These are phyloP conservation scores for Adelphocoris suturalis DNA, from an alignment of 2,888 invertebrate species.

Conservation along the genomic window DNA sequence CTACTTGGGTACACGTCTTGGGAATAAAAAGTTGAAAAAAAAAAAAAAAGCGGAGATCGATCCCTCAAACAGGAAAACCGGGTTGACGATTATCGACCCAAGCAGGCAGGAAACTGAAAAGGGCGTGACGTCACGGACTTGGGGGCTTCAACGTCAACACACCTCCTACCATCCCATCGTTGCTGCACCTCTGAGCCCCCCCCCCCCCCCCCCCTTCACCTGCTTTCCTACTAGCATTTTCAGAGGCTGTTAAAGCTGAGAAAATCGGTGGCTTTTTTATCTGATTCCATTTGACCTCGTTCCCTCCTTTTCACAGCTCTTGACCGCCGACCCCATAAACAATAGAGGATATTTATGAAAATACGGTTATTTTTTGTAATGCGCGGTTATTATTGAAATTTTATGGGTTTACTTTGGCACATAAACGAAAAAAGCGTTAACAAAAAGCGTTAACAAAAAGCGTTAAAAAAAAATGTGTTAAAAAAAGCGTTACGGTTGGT, in stretches of 20 bases:
- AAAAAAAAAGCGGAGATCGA: background rate
- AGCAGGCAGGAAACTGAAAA: background rate
- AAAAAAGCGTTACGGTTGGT: too few species aligned
- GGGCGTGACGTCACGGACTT: background rate
- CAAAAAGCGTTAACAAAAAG: too few species aligned
- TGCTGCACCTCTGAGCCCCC: too few species aligned
- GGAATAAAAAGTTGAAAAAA: too few species aligned
- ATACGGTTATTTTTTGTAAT: too few species aligned
- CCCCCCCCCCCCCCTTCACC: background rate
- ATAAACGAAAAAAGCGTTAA: too few species aligned
- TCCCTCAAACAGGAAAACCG: background rate
- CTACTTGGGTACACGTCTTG: too few species aligned
- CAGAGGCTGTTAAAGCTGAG: background rate
- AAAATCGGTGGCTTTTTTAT: conserved; percentile 1
- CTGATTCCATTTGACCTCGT: background rate
- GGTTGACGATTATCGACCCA: background rate
- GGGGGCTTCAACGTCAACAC: background rate
- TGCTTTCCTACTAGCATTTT: background rate
- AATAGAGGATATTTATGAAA: too few species aligned
- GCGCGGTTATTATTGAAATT: too few species aligned
- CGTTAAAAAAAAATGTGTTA: too few species aligned
- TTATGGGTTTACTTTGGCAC: too few species aligned
- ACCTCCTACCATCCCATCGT: background rate
- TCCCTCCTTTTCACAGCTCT: background rate
- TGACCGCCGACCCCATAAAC: too few species aligned